These are phyloP conservation scores for Watsonalla cultraria DNA, from an alignment of 2,888 invertebrate genomes.

Conservation along the genomic window DNA sequence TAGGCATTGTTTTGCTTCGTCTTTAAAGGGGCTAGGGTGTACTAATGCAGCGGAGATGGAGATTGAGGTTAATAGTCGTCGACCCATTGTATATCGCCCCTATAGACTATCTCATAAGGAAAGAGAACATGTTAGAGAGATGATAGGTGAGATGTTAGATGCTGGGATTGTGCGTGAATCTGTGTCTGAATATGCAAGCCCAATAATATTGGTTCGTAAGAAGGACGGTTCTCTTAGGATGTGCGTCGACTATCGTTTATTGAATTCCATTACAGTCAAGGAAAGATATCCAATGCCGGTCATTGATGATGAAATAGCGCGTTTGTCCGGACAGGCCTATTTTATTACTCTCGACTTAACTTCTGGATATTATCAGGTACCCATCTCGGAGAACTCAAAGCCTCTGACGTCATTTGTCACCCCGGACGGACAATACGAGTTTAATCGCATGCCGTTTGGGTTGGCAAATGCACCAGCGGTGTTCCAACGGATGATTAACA, in stretches of 20 bases:
- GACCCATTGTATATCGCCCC: constrained; percentile 18
- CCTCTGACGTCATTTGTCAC: constrained; percentile 15
- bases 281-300: constrained; percentile 9
- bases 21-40: no score
- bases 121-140: constrained; percentile 11
- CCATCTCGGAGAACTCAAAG: constrained; percentile 13
- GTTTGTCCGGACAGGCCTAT: constrained; percentile 11
- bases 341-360: constrained; percentile 13
- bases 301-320: constrained; percentile 16
- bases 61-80: constrained; percentile 13
- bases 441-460: constrained; percentile 35
- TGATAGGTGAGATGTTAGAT: constrained; percentile 6
- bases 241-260: neutral
- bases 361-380: constrained; percentile 20
- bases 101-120: constrained; percentile 16
- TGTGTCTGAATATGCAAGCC: no score
- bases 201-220: no score
- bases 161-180: no score
- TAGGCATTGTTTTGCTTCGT: no score
- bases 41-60: constrained; percentile 14
- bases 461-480: constrained; percentile 38
- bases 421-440: constrained; percentile 16
- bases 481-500: constrained; percentile 28
- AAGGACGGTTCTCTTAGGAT: no score
- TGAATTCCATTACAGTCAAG: constrained; percentile 19